These are phyloP conservation scores for Sarcophaga subvicina DNA, from an alignment of 2,888 invertebrate genomes.

Conservation along the genomic window DNA sequence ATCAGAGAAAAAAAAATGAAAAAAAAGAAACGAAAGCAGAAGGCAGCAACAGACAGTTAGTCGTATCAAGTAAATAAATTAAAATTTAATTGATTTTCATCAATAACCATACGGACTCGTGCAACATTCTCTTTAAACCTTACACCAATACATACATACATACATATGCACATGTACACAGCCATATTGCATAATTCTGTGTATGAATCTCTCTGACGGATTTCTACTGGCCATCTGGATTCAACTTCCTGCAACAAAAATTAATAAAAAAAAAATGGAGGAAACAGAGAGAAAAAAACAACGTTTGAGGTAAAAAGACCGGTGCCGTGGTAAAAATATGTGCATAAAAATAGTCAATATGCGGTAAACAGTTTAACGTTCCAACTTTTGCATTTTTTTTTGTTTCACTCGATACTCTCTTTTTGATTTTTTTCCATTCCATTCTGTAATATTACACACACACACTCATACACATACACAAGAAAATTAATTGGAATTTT, in stretches of 20 bases:
- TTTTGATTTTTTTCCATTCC: constrained; percentile 26
- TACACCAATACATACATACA: too few species aligned
- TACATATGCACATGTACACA: background rate
- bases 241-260: constrained; percentile 40
- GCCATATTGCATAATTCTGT: background rate
- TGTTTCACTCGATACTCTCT: constrained; percentile 43
- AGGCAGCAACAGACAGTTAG: constrained; percentile 53
- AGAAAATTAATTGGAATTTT: constrained; percentile 79
- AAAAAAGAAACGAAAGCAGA: constrained; percentile 19
- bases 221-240: constrained; percentile 15
- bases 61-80: constrained; percentile 62
- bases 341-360: constrained; percentile 44
- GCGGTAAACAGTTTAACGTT: constrained; percentile 56
- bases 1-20: constrained; percentile 11
- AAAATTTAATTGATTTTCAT: constrained; percentile 67
- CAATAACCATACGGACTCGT: constrained; percentile 49
- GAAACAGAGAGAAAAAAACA: constrained; percentile 1
- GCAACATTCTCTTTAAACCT: background rate
- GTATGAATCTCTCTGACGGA: background rate
- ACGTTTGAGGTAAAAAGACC: constrained; percentile 48
- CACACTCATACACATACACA: constrained; percentile 59
- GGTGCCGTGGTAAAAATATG: constrained; percentile 33
- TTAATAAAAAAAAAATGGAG: background rate
- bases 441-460: background rate
- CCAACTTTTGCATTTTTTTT: constrained; percentile 18